Conservation (phyloP, 1,140 invertebrate species). For the Antheraea pernyi region DNA sequence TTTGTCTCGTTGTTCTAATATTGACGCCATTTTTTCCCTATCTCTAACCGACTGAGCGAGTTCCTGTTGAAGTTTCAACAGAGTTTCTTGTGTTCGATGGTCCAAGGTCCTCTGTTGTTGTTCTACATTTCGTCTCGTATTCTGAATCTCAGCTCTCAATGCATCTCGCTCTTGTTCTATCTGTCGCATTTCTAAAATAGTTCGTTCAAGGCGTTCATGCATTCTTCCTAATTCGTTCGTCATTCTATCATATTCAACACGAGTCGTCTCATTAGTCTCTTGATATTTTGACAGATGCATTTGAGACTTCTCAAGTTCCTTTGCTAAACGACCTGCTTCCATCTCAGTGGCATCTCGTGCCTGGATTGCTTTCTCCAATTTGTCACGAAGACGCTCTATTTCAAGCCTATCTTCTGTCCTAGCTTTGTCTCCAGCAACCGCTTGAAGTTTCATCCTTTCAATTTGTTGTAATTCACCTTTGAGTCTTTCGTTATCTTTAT, state of each 20-base stretch:
- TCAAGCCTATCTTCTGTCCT: conserved; percentile 83
- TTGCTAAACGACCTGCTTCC: conserved; percentile 90
- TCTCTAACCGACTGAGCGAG: conserved; percentile 84
- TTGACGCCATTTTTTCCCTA: conserved; percentile 86
- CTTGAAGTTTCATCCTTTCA: conserved; percentile 83
- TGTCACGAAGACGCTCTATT: conserved; percentile 90
- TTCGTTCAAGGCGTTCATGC: conserved; percentile 87
- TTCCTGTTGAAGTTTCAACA: conserved; percentile 85
- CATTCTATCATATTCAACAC: conserved; percentile 91
- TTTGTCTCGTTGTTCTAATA: conserved; percentile 86
- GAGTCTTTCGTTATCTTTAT: conserved; percentile 87
- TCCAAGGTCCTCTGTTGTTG: conserved; percentile 82
- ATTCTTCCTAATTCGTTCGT: conserved; percentile 88
- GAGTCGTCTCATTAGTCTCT: conserved; percentile 87
- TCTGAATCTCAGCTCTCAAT: conserved; percentile 84
- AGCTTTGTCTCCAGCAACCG: conserved; percentile 81
- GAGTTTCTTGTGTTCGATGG: conserved; percentile 82
- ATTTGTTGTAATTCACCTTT: conserved; percentile 85
- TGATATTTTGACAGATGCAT: conserved; percentile 89
- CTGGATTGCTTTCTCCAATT: conserved; percentile 90
- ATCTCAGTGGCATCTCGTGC: conserved; percentile 90
- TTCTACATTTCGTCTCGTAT: conserved; percentile 83
- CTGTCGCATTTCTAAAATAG: conserved; percentile 83
- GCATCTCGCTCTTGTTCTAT: conserved; percentile 86
- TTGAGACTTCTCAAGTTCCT: conserved; percentile 92